Percentiles rank a stretch among this genome's conserved stretches.
Evolutionary conservation across 2,797 vertebrate species (phyloP).

Genomic region (Artibeus lituratus): DNA sequence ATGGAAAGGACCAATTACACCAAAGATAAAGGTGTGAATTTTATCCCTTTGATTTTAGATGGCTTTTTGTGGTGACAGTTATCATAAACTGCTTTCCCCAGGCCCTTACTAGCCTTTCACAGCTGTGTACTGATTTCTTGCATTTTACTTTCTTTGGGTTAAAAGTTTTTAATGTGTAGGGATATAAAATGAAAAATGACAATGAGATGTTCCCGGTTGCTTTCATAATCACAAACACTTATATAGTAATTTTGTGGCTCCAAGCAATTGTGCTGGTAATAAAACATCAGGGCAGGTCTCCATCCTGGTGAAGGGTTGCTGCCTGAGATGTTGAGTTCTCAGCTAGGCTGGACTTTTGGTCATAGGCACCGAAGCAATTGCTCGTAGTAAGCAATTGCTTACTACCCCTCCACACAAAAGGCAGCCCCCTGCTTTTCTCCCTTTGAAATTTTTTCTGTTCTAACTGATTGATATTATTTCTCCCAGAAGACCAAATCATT

Average conservation of each 20-base stretch:
- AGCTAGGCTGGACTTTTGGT: not conserved
- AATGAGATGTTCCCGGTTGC: not conserved
- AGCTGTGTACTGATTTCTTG: not conserved
- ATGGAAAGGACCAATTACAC: not conserved
- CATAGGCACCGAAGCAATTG: not conserved
- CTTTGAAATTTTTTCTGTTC: not conserved
- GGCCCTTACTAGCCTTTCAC: not conserved
- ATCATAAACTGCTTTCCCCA: not conserved
- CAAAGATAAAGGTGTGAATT: not conserved
- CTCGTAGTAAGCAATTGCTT: no score
- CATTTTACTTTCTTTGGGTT: not conserved
- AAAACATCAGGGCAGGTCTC: not conserved
- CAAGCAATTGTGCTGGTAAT: not conserved
- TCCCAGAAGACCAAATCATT: not conserved
- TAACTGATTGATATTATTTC: not conserved
- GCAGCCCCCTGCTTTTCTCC: not conserved
- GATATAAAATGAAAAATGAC: not conserved
- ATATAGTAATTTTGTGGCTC: not conserved
- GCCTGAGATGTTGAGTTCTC: not conserved
- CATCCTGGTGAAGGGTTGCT: not conserved
- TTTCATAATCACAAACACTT: not conserved
- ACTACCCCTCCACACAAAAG: not conserved
- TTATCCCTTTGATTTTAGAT: not conserved
- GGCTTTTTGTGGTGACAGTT: not conserved
- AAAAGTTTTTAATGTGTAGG: not conserved